Evolutionary conservation across 2,797 vertebrate genomes (phyloP).

Genomic region (Antennarius maculatus): DNA sequence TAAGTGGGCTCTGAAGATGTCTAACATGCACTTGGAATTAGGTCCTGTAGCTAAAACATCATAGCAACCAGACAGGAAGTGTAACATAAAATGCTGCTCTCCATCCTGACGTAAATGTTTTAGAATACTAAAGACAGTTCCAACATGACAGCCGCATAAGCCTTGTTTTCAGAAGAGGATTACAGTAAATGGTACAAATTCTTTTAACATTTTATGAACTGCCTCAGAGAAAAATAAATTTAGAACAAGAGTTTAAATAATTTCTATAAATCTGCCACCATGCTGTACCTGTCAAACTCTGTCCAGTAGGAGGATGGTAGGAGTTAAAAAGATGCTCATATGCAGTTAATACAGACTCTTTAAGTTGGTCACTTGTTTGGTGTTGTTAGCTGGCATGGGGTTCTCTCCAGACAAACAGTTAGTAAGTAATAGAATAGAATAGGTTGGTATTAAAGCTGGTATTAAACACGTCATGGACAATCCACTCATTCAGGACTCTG

Average conservation of each 20-base stretch:
- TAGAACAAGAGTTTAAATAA: fast-evolving
- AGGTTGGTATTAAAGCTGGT: neutral
- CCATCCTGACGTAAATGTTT: too few species aligned
- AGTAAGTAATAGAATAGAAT: too few species aligned
- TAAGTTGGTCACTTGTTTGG: too few species aligned
- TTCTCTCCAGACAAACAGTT: neutral
- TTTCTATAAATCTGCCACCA: neutral
- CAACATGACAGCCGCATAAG: too few species aligned
- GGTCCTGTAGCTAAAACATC: neutral
- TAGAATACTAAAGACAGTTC: too few species aligned
- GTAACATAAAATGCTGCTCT: neutral
- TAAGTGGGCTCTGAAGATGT: neutral
- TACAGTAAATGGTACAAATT: neutral
- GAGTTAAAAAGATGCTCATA: neutral
- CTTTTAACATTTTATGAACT: neutral
- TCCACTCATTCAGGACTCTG: slow-evolving; percentile 6
- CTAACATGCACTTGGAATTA: neutral
- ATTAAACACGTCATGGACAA: neutral
- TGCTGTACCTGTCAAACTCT: fast-evolving
- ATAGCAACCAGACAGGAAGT: neutral
- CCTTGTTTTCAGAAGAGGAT: neutral
- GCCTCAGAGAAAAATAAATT: neutral
- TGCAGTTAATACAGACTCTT: neutral
- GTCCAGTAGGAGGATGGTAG: neutral
- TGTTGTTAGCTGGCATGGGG: neutral